phyloP scores from a whole-genome alignment of 2,888 invertebrate species.

The Platycnemis pennipes region DNA sequence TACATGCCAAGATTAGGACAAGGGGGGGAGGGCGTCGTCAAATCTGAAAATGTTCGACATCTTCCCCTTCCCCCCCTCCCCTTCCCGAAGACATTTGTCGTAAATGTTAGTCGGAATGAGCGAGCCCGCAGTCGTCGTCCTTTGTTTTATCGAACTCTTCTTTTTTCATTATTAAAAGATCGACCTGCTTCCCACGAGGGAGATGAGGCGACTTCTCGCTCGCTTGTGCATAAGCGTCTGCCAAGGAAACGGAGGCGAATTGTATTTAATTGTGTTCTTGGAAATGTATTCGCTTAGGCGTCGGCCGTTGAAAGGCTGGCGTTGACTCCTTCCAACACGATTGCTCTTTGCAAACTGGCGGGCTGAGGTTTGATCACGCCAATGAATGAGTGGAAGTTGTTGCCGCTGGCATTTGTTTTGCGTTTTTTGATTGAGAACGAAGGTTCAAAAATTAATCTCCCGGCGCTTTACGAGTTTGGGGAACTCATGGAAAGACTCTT shows the following conservation, averaged over 20 bases:
- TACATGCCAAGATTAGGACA: constrained; percentile 69
- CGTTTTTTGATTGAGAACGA: background rate
- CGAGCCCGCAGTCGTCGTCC: background rate
- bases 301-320: background rate
- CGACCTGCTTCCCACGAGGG: background rate
- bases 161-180: background rate
- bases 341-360: background rate
- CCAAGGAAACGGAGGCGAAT: background rate
- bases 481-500: background rate
- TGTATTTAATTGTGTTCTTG: background rate
- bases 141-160: constrained; percentile 2
- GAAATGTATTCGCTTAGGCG: background rate
- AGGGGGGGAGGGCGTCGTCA: background rate
- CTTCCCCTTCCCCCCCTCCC: constrained; percentile 65
- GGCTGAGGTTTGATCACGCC: background rate
- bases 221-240: no score
- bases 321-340: background rate
- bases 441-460: background rate
- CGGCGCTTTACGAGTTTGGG: background rate
- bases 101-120: background rate
- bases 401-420: background rate
- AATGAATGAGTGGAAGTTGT: background rate
- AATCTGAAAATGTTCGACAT: constrained; percentile 68
- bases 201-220: no score
- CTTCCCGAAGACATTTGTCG: constrained; percentile 42